These are phyloP conservation scores for Lepetodrilus schrolli DNA, from an alignment of 2,888 invertebrate genomes.

Conservation along the genomic window DNA sequence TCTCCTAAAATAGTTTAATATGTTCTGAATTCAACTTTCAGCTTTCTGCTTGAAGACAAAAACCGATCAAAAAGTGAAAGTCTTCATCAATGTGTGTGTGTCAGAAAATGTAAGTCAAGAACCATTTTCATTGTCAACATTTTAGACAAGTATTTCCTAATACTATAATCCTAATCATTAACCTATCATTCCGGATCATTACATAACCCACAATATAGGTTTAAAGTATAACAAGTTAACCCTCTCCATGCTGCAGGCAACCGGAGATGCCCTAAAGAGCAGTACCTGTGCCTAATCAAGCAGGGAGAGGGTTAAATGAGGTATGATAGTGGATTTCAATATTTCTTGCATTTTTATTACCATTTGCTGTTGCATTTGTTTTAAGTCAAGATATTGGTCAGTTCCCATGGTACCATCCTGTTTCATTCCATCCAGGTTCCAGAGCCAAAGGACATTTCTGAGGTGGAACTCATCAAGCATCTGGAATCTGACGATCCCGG, in stretches of 20 bases:
- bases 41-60: slow-evolving; percentile 73
- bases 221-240: neutral
- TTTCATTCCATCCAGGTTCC: slow-evolving; percentile 72
- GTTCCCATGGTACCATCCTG: neutral
- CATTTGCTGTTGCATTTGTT: neutral
- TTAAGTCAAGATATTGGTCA: neutral
- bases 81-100: slow-evolving; percentile 89
- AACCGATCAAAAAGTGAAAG: slow-evolving; percentile 67
- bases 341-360: neutral
- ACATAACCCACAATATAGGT: too few relatives aligned
- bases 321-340: neutral
- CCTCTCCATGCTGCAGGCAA: too few relatives aligned
- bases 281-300: too few relatives aligned
- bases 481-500: slow-evolving; percentile 83
- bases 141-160: too few relatives aligned
- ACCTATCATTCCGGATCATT: too few relatives aligned
- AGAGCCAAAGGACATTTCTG: slow-evolving; percentile 72
- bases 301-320: too few relatives aligned
- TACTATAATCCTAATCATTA: too few relatives aligned
- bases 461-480: slow-evolving; percentile 82
- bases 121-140: too few relatives aligned
- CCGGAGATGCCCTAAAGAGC: too few relatives aligned
- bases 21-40: slow-evolving; percentile 38
- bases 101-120: slow-evolving; percentile 81
- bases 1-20: too few relatives aligned